Base-by-base conservation (phyloP, 2,888 invertebrate species). In the Mesoligia furuncula region DNA sequence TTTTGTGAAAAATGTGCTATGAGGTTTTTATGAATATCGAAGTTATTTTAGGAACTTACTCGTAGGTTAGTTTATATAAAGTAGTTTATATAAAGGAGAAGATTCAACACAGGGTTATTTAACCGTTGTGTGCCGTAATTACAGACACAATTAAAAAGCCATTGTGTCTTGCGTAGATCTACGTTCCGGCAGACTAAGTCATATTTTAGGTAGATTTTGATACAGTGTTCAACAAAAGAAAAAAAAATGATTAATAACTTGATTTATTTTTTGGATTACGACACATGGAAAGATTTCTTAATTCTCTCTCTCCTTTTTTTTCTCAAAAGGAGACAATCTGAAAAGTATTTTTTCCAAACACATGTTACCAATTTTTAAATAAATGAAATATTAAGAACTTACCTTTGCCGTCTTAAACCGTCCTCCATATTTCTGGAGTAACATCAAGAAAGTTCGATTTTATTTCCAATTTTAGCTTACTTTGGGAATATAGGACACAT, bases 401-500 rank as follows among this genome's bases (percentile, higher is more conserved):
- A 62, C 36, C 48, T 73, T 17, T 13, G 7, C 59, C 27, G 8
- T 71, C 61, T 36, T 72, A 61, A 62, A 4, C 17, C 15, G n/a
- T 54, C 27, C n/a, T 65, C 24, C 27, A 24, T 62, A 59, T 82
- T 79, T 76, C 70, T 68, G n/a, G 11, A 84, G 68, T 42, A 76
- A 66, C 48, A 59, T 85, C 62, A 62, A 83, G 76, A 79, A 80
- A 75, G 67, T 86, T 86, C 75, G 81, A 80, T 85, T 72, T 77
- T 86, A 83, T 87, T 80, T 75, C 42, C 77, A 78, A 75, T 77
- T 82, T 86, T 73, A 80, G 79, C 74, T 85, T 73, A 80, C 77
- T 87, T 83, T 81, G 24, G 54, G 74, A 84, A 89, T 84, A 70
- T 86, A 84, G 81, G 77, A 80, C 84, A 83, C 74, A 62, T 45